Evolutionary conservation across 2,797 vertebrate species (phyloP).

Genomic region (Phataginus tetradactyla): DNA sequence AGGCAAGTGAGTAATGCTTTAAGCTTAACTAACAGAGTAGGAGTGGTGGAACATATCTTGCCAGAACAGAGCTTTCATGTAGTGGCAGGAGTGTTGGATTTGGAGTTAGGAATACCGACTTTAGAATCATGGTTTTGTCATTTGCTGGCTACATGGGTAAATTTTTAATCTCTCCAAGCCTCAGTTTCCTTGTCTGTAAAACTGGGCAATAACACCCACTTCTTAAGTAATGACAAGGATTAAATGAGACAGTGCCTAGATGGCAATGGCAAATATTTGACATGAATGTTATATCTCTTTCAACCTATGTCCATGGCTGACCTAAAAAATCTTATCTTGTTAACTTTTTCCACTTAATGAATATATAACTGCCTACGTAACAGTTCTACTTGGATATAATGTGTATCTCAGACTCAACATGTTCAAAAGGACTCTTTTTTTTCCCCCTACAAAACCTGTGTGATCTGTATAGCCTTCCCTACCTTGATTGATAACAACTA

Average conservation of each 20-base stretch:
- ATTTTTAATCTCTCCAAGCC: neutral
- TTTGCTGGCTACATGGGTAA: neutral
- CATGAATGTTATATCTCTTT: neutral
- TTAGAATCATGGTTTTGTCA: conserved; percentile 2
- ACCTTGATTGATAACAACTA: neutral
- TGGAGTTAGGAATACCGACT: neutral
- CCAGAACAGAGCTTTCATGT: neutral
- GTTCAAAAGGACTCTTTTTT: neutral
- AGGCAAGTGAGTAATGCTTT: neutral
- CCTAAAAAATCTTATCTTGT: neutral
- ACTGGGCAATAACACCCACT: neutral
- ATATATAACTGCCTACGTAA: neutral
- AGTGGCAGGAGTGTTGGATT: neutral
- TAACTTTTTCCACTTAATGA: neutral
- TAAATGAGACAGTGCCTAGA: neutral
- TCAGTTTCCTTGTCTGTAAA: neutral
- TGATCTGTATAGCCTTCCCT: neutral
- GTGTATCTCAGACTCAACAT: neutral
- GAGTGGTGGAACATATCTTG: neutral
- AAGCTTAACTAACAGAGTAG: neutral
- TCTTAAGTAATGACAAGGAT: neutral
- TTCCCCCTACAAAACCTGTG: neutral
- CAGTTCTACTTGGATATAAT: neutral
- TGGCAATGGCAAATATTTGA: neutral
- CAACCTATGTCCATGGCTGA: neutral